Percentiles rank a stretch among this genome's conserved stretches.
Evolutionary conservation across 2,888 invertebrate genomes (phyloP).

Genomic region (Autographa pulchrina): DNA sequence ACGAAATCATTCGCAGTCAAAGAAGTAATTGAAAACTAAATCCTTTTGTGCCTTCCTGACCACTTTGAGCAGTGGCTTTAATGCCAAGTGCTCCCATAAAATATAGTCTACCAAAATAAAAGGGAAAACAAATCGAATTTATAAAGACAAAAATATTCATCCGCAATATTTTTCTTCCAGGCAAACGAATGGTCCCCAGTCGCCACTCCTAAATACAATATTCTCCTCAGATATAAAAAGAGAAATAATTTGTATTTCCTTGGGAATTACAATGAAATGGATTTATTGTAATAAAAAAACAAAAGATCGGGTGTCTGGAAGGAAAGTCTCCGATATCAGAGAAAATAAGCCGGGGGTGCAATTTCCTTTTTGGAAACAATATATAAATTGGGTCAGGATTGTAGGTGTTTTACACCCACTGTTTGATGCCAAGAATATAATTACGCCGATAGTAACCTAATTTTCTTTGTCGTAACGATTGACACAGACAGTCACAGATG

Average conservation of each 20-base stretch:
- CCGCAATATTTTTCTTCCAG: slow-evolving; percentile 39
- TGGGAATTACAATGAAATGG: slow-evolving; percentile 57
- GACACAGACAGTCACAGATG: slow-evolving; percentile 35
- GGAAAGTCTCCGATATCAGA: slow-evolving; percentile 59
- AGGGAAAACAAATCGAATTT: slow-evolving; percentile 46
- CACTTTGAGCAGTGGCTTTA: slow-evolving; percentile 15
- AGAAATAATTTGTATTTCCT: slow-evolving; percentile 62
- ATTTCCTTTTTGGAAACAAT: slow-evolving; percentile 64
- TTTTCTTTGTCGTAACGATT: slow-evolving; percentile 38
- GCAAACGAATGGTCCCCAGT: slow-evolving; percentile 47
- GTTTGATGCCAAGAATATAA: slow-evolving; percentile 50
- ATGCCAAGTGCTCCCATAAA: slow-evolving; percentile 25
- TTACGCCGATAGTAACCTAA: slow-evolving; percentile 51
- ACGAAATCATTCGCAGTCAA: slow-evolving; percentile 28
- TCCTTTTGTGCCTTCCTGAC: slow-evolving; percentile 29
- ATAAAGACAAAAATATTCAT: slow-evolving; percentile 43
- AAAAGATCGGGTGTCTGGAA: slow-evolving; percentile 42
- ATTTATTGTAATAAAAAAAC: slow-evolving; percentile 60
- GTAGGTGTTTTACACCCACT: slow-evolving; percentile 46
- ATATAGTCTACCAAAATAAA: slow-evolving; percentile 35
- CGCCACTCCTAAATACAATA: slow-evolving; percentile 48
- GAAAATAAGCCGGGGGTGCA: slow-evolving; percentile 58
- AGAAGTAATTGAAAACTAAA: slow-evolving; percentile 36
- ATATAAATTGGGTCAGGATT: slow-evolving; percentile 60
- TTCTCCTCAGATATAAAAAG: slow-evolving; percentile 51